Base-by-base conservation (phyloP, 2,113 vertebrate genomes). In the Aphyosemion australe region DNA sequence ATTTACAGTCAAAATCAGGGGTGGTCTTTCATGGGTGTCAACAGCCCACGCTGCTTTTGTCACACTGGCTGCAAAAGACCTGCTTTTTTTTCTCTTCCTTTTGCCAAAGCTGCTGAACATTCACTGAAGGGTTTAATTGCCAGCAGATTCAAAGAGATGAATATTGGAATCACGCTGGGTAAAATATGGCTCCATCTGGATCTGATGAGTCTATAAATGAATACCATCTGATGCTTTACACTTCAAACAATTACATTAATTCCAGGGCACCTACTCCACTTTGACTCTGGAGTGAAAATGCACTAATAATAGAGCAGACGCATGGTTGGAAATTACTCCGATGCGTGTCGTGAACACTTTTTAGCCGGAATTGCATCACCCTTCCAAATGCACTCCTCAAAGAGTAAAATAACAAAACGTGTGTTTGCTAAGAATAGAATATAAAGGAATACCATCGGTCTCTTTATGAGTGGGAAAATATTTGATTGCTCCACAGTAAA, bases 111-210 rank as follows among this genome's bases (percentile, higher is more conserved):
- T 80, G 82, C 75, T 87, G 80, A 84, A 76, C 65, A 26, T 79
- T 81, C 63, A 79, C 61, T 69, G 61, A 87, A 63, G 50, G 61
- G 61, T 88, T 86, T 90, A 89, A 91, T 90, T 84, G 82, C 74
- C 79, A 83, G 64, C 88, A 90, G 87, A 82, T 69, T 74, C 39
- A 75, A 76, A 82, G 78, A 79, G 69, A 84, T 84, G 75, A 74
- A 91, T 88, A 84, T 88, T 89, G 68, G 82, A 82, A 86, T 88
- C 88, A 80, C 18, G 74, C 72, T 52, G 72, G 47, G 78, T 75
- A 86, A 90, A 91, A 88, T 90, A 87, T 84, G 60, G 51, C 80
- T 85, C 82, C 90, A 88, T 87, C 85, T 91, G 87, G 83, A 69
- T 79, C 75, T 68, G 71, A 90, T 91, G 71, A 72, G 18, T 14